Conservation (phyloP, 2,797 vertebrate species). For the Gouania willdenowi region DNA sequence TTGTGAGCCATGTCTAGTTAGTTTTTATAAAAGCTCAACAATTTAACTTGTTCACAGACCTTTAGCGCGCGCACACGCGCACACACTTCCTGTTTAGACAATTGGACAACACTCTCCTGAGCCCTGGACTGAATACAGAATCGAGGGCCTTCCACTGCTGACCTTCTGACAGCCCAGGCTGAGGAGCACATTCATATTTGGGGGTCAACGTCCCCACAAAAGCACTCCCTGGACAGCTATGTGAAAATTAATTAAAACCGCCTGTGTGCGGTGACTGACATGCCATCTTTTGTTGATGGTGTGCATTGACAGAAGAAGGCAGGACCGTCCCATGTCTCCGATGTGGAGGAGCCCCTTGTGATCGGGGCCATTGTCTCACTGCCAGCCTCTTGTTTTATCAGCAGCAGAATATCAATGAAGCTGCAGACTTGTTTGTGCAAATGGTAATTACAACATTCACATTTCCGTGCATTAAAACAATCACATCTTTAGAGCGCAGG, state of each 20-base stretch:
- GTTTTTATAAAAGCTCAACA: slow-evolving; percentile 17
- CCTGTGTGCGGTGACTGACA: slow-evolving; percentile 86
- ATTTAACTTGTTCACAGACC: slow-evolving; percentile 40
- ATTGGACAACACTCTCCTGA: slow-evolving; percentile 46
- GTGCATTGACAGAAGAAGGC: slow-evolving; percentile 87
- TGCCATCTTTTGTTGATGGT: slow-evolving; percentile 86
- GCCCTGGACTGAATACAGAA: slow-evolving; percentile 31
- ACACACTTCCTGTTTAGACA: slow-evolving; percentile 37
- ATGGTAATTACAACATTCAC: slow-evolving; percentile 99
- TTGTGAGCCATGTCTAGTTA: slow-evolving; percentile 42
- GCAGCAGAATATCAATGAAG: slow-evolving; percentile 94
- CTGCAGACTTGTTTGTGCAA: slow-evolving; percentile 83
- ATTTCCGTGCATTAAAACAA: slow-evolving; percentile 92
- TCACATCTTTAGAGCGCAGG: slow-evolving; percentile 62
- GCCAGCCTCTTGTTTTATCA: slow-evolving; percentile 81
- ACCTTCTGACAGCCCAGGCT: slow-evolving; percentile 67
- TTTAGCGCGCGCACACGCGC: slow-evolving; percentile 37
- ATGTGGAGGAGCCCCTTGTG: slow-evolving; percentile 67
- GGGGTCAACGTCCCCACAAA: slow-evolving; percentile 72
- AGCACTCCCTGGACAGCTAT: slow-evolving; percentile 82
- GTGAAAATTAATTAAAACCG: slow-evolving; percentile 99
- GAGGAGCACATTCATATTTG: slow-evolving; percentile 57
- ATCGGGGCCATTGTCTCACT: slow-evolving; percentile 87
- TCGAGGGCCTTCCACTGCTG: slow-evolving; percentile 44
- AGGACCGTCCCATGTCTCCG: slow-evolving; percentile 86